Conservation (phyloP, 2,797 vertebrate genomes). For the Oryzias sinensis region DNA sequence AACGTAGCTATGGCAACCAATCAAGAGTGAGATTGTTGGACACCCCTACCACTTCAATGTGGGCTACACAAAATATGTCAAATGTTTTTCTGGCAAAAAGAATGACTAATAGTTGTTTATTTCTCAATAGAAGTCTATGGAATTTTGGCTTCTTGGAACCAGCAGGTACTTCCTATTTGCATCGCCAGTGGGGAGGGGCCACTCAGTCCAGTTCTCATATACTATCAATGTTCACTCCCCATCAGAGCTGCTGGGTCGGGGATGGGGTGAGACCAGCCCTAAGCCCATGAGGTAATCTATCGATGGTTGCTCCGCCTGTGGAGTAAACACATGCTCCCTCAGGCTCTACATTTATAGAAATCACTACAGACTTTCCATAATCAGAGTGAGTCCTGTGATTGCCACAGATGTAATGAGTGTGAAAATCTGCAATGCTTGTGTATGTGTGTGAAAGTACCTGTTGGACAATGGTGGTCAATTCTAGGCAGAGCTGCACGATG, state of each 20-base stretch:
- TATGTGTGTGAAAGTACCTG: conserved; percentile 73
- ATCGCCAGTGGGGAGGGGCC: too few relatives aligned
- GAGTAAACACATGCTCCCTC: conserved; percentile 25
- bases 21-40: too few relatives aligned
- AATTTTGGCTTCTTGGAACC: too few relatives aligned
- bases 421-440: not conserved
- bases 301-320: conserved; percentile 28
- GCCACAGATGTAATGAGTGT: conserved; percentile 1
- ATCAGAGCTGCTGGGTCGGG: conserved; percentile 16
- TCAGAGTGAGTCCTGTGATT: not conserved
- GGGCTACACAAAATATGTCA: too few relatives aligned
- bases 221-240: conserved; percentile 19
- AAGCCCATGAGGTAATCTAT: conserved; percentile 30
- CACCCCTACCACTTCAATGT: too few relatives aligned
- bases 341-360: conserved; percentile 37
- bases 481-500: conserved; percentile 92
- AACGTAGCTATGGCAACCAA: too few relatives aligned
- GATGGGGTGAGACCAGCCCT: conserved; percentile 17
- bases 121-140: too few relatives aligned
- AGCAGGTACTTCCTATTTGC: too few relatives aligned
- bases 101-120: too few relatives aligned
- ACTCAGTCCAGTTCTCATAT: too few relatives aligned
- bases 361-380: conserved; percentile 5
- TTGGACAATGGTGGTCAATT: conserved; percentile 93
- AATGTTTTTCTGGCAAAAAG: too few relatives aligned